phyloP scores from a whole-genome alignment of 1,140 invertebrate species.

The Eupristina koningsbergeri region DNA sequence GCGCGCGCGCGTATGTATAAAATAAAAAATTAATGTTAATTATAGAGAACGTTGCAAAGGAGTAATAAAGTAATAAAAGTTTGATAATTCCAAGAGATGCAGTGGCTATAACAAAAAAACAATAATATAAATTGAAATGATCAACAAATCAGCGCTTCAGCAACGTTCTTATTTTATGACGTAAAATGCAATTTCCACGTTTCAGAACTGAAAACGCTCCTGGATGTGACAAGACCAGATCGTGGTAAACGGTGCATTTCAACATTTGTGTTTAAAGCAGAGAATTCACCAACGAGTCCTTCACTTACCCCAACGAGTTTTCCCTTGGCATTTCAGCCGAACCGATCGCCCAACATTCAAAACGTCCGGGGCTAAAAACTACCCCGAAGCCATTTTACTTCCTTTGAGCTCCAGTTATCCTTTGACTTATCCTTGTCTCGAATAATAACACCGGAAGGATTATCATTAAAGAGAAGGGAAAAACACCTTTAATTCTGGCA shows the following conservation, averaged over 20 bases:
- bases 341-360: not conserved
- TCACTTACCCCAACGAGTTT: no score
- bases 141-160: constrained; percentile 13
- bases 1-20: no score
- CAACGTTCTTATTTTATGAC: not conserved
- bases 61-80: not conserved
- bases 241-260: not conserved
- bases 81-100: not conserved
- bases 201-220: not conserved
- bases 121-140: not conserved
- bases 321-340: not conserved
- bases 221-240: not conserved
- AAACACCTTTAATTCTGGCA: not conserved
- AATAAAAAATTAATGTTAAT: no score
- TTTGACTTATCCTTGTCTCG: not conserved
- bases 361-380: not conserved
- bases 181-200: not conserved
- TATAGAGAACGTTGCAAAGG: not conserved
- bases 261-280: not conserved
- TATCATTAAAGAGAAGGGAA: not conserved
- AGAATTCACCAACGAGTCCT: not conserved
- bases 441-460: constrained; percentile 20
- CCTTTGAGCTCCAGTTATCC: constrained; percentile 9
- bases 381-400: constrained; percentile 25
- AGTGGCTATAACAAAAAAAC: not conserved